Evolutionary conservation across 2,113 vertebrate species (phyloP), one percentile per base, ranked within the genome.

Genomic region (Callocephalon fimbriatum): DNA sequence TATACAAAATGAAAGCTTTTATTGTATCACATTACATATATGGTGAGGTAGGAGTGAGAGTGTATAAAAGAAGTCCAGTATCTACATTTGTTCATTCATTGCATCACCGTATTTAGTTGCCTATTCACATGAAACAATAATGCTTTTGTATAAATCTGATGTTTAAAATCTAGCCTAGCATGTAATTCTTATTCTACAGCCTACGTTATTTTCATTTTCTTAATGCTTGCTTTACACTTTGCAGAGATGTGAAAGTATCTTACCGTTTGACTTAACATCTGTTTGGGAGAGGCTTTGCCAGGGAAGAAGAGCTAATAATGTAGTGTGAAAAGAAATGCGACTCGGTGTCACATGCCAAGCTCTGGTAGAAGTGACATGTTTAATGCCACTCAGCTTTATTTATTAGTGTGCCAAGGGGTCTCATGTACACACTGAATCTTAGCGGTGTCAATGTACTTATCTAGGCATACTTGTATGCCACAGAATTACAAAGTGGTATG

Each of bases 11-110:
- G 86, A 97, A 97, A 85, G 92, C 88, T 95, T 96, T 97, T 95
- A 95, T 94, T 96, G 86, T 97, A 97, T 95, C 65, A 26, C 20
- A 29, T 95, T 96, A 92, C 95, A 78, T 92, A 95, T 89, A 96
- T 73, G 70, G 88, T 96, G 86, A 96, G 58, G 76, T 85, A 92
- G 73, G 66, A 78, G 44, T 86, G 66, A 91, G 73, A 87, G 62
- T 58, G 37, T 7, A 65, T 91, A 87, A 91, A 96, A 91, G 76
- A 89, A 95, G 84, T 84, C 66, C 95, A 93, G 83, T 96, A 95
- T 95, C 92, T 94, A 70, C 77, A 32, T 76, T 95, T 93, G 68
- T 70, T 82, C 96, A 94, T 94, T 97, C 95, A 95, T 81, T 95
- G 65, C 92, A 94, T 81, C 80, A 87, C 73, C 3, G 5, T 95